phyloP scores from a whole-genome alignment of 2,113 vertebrate species.

The Prolemur simus region DNA sequence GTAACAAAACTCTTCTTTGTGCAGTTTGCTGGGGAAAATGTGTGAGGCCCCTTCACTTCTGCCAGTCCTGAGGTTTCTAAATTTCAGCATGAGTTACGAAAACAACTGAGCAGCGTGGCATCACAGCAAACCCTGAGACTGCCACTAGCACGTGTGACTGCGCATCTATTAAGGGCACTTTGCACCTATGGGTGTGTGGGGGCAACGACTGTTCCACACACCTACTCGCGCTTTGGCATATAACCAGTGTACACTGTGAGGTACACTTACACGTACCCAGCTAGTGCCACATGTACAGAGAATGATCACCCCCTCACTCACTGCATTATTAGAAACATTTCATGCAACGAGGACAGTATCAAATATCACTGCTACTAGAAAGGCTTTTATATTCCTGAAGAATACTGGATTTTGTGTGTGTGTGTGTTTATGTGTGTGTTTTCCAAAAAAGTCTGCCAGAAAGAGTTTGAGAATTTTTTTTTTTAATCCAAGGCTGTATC shows the following conservation, averaged over 20 bases:
- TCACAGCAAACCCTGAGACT: neutral
- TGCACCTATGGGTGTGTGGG: constrained; percentile 29
- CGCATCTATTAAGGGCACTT: neutral
- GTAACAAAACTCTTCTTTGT: neutral
- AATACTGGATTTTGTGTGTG: neutral
- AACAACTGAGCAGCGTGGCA: neutral
- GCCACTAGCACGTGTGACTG: neutral
- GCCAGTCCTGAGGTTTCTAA: constrained; percentile 47
- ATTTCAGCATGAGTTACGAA: constrained; percentile 45
- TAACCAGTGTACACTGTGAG: fast-evolving
- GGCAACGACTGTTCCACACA: fast-evolving
- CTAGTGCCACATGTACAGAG: neutral
- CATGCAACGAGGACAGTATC: neutral
- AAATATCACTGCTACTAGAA: neutral
- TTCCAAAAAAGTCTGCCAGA: constrained; percentile 45
- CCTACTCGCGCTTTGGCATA: neutral
- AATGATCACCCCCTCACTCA: neutral
- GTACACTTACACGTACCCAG: fast-evolving
- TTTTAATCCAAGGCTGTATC: constrained; percentile 65
- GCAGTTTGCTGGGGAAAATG: constrained; percentile 25
- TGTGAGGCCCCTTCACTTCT: constrained; percentile 50
- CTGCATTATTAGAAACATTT: neutral
- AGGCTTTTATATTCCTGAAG: neutral
- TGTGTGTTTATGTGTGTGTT: neutral
- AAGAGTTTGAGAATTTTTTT: constrained; percentile 58